Evolutionary conservation across 2,888 invertebrate species (phyloP).

Genomic region (Mylabris sibirica): DNA sequence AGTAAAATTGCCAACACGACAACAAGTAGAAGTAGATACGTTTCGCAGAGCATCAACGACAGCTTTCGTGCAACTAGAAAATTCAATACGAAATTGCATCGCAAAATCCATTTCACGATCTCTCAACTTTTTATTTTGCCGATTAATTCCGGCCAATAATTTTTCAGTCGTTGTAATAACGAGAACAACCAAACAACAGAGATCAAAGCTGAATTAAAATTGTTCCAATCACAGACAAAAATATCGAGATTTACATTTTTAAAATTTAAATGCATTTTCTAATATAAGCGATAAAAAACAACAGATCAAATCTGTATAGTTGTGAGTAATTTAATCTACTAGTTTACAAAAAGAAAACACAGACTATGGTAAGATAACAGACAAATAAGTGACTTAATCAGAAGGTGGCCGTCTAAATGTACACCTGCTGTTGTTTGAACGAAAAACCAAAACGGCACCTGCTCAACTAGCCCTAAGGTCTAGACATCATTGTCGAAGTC

Average conservation of each 20-base stretch:
- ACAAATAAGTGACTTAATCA: conserved; percentile 7
- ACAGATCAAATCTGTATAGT: background rate
- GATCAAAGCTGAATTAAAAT: background rate
- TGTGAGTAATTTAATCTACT: background rate
- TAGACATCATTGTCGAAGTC: background rate
- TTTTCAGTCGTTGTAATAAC: background rate
- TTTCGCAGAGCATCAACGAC: conserved; percentile 16
- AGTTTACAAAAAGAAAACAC: background rate
- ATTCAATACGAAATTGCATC: conserved; percentile 43
- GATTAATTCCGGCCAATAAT: conserved; percentile 5
- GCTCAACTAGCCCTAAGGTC: background rate
- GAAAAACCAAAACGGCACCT: conserved; percentile 10
- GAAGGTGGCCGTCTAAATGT: background rate
- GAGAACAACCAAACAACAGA: background rate
- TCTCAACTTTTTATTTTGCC: conserved; percentile 17
- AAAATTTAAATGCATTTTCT: background rate
- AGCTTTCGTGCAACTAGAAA: conserved; percentile 28
- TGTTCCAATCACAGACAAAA: background rate
- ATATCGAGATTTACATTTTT: background rate
- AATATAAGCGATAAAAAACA: background rate
- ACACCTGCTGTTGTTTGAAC: conserved; percentile 8
- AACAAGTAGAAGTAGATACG: conserved; percentile 24
- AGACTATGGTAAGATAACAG: background rate
- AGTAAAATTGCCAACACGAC: conserved; percentile 45
- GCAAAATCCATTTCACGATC: conserved; percentile 42